Evolutionary conservation across 2,888 invertebrate genomes (phyloP).

Genomic region (Drosophila anomalipes): DNA sequence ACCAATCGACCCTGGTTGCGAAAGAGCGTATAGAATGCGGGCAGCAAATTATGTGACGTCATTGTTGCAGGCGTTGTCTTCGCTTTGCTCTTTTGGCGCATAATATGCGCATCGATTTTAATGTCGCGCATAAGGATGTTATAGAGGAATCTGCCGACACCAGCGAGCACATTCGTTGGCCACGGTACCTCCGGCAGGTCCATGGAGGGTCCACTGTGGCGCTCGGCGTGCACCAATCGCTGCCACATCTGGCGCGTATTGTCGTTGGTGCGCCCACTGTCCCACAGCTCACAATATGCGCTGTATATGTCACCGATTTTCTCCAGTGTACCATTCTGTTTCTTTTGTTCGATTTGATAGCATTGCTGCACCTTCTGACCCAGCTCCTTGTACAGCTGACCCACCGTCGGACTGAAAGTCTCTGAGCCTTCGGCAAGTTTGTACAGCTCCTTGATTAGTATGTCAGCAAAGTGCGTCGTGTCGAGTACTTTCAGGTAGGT

Average conservation of each 20-base stretch:
- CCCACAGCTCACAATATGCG: conserved; percentile 89
- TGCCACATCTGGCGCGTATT: conserved; percentile 92
- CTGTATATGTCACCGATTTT: conserved; percentile 88
- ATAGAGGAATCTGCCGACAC: conserved; percentile 93
- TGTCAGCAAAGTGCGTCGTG: conserved; percentile 87
- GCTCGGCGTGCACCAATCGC: conserved; percentile 86
- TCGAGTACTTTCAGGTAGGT: conserved; percentile 90
- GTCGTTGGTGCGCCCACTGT: conserved; percentile 84
- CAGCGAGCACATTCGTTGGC: conserved; percentile 88
- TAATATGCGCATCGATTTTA: conserved; percentile 91
- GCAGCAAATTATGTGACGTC: conserved; percentile 87
- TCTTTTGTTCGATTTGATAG: conserved; percentile 89
- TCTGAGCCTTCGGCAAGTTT: conserved; percentile 92
- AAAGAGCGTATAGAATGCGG: conserved; percentile 92
- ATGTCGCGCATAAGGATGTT: conserved; percentile 94
- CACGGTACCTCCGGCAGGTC: conserved; percentile 88
- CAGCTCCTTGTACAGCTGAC: conserved; percentile 88
- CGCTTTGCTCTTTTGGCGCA: conserved; percentile 86
- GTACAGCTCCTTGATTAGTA: conserved; percentile 89
- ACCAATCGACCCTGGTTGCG: conserved; percentile 88
- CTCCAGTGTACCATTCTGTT: conserved; percentile 88
- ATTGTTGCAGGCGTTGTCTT: conserved; percentile 59
- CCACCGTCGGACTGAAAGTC: conserved; percentile 90
- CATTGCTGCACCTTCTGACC: conserved; percentile 89
- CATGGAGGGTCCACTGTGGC: conserved; percentile 87